Conservation (phyloP, 2,113 vertebrate species). For the Megaceryle maxima region DNA sequence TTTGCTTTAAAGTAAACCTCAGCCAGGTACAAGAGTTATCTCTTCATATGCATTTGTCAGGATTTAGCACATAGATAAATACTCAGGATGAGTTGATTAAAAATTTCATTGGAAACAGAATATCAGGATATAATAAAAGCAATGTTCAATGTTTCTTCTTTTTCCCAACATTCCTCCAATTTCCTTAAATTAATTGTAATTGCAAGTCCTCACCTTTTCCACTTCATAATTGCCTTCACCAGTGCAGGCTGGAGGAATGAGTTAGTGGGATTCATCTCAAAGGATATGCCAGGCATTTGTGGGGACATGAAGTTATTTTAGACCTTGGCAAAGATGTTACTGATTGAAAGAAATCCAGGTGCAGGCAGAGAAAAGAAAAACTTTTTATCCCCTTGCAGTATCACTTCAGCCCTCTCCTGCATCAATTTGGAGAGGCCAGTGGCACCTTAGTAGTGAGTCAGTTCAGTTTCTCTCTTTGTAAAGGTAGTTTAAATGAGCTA, state of each 20-base stretch:
- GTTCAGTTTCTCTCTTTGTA: neutral
- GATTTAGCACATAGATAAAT: neutral
- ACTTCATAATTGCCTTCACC: neutral
- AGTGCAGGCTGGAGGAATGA: neutral
- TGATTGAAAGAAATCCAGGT: neutral
- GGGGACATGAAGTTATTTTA: neutral
- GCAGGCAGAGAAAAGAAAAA: neutral
- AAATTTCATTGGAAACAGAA: neutral
- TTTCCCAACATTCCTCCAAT: neutral
- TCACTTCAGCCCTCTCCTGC: neutral
- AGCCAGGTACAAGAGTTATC: neutral
- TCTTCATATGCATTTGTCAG: neutral
- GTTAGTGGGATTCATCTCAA: neutral
- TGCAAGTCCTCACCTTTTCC: neutral
- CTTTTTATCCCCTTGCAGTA: too few relatives aligned
- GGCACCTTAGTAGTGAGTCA: neutral
- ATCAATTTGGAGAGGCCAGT: neutral
- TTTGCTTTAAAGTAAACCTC: neutral
- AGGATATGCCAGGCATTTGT: neutral
- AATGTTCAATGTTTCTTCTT: neutral
- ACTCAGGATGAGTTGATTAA: neutral
- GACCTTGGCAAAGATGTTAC: neutral
- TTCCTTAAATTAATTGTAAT: neutral
- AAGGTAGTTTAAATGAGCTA: neutral
- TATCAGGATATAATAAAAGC: neutral